A percentile compares a stretch with the other conserved stretches of the same genome.
phyloP scores from a whole-genome alignment of 2,113 vertebrate species.

The Muntiacus muntjak region DNA sequence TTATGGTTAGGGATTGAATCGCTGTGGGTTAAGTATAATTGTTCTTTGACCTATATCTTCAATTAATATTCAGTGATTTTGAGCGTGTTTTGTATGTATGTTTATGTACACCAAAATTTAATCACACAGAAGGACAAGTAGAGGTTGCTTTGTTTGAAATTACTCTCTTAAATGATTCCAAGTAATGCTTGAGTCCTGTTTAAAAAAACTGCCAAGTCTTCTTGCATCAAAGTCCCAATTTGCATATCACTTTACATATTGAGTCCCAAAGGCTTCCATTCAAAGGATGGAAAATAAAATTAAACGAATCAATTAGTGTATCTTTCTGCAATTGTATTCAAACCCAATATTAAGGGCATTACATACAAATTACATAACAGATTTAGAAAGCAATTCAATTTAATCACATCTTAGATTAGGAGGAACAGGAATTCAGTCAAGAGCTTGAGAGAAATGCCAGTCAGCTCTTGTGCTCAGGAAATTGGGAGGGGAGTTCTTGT shows the following conservation, averaged over 20 bases:
- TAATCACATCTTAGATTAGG: slow-evolving; percentile 62
- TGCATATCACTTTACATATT: slow-evolving; percentile 70
- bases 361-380: slow-evolving; percentile 69
- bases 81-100: neutral
- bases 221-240: slow-evolving; percentile 64
- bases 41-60: neutral
- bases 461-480: neutral
- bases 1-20: neutral
- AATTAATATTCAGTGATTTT: slow-evolving; percentile 41
- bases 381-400: slow-evolving; percentile 69
- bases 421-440: slow-evolving; percentile 36
- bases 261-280: slow-evolving; percentile 69
- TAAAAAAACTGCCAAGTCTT: slow-evolving; percentile 64
- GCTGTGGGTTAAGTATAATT: neutral
- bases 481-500: neutral
- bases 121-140: slow-evolving; percentile 39
- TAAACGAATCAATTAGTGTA: slow-evolving; percentile 73
- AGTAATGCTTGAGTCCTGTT: slow-evolving; percentile 52
- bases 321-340: slow-evolving; percentile 69
- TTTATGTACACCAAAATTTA: slow-evolving; percentile 50
- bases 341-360: slow-evolving; percentile 63
- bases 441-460: neutral
- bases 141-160: slow-evolving; percentile 61
- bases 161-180: slow-evolving; percentile 59
- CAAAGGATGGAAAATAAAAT: slow-evolving; percentile 73